A percentile compares a stretch with the other conserved stretches of the same genome.
phyloP scores from a whole-genome alignment of 2,797 vertebrate genomes.

The Gouania willdenowi region DNA sequence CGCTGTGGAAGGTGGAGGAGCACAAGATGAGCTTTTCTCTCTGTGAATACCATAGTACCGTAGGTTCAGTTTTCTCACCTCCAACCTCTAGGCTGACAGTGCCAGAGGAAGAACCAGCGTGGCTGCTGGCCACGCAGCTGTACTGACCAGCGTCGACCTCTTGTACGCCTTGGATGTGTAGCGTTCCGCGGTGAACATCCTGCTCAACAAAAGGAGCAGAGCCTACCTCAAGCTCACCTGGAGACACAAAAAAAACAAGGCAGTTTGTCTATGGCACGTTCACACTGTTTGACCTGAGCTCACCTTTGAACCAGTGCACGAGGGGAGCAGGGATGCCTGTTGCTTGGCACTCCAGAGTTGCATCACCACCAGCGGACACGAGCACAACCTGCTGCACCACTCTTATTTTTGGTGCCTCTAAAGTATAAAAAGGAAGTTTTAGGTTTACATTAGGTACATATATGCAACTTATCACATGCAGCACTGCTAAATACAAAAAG shows the following conservation, averaged over 20 bases:
- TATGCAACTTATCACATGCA: not conserved
- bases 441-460: not conserved
- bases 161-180: constrained; percentile 76
- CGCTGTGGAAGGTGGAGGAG: constrained; percentile 56
- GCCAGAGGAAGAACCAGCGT: constrained; percentile 68
- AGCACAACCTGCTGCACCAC: constrained; percentile 67
- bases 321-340: constrained; percentile 78
- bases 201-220: constrained; percentile 60
- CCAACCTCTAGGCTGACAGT: constrained; percentile 80
- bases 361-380: constrained; percentile 76
- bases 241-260: constrained; percentile 11
- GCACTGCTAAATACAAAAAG: not conserved
- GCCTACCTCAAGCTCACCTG: constrained; percentile 78
- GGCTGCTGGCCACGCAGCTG: constrained; percentile 77
- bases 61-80: constrained; percentile 68
- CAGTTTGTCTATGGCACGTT: not conserved
- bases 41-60: too few relatives aligned
- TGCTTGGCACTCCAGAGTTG: constrained; percentile 75
- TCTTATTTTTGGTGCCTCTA: constrained; percentile 74
- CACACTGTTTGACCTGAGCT: constrained; percentile 6
- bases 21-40: constrained; percentile 14
- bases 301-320: constrained; percentile 88
- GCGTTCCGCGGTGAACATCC: constrained; percentile 55
- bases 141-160: constrained; percentile 82
- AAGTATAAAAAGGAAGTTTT: not conserved